Evolutionary conservation across 2,888 invertebrate genomes (phyloP), one percentile per base, ranked within the genome.

Genomic region (Microctonus brassicae): DNA sequence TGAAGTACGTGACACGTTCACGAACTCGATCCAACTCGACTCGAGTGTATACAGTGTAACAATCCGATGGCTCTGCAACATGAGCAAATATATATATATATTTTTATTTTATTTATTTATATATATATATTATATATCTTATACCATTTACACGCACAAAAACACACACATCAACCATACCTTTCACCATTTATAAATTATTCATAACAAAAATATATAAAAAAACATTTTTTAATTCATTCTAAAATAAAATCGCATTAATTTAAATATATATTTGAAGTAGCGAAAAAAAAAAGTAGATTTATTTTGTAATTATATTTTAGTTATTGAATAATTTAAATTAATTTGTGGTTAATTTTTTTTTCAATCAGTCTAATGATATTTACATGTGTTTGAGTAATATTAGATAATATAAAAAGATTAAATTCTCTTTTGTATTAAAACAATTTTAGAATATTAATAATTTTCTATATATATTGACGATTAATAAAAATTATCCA

Each of bases 1-100:
- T 10, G 29, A 63, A 63, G 63, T 63, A 63, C 63, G 63, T 63
- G 63, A 63, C 63, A 63, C n/a, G 63, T 29, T 13, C 47, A 47
- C 47, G 29, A 29, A 63, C 17, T 63, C 42, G 42, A 63, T 63
- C 29, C 26, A 9, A 63, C n/a, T 24, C 47, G n/a, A 63, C n/a
- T 24, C 47, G 47, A n/a, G n/a, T n/a, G n/a, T n/a, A n/a, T n/a
- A n/a, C n/a, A 47, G 7, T 20, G 20, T 47, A 63, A 63, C 42
- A 63, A 24, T 63, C 17, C 63, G 42, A 47, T 24, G 63, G n/a
- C 1, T 47, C 42, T 47, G 20, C n/a, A 63, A 47, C n/a, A 47
- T 13, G 13, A 24, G 26, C 42, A 36, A 39, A 26, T 17, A 17
- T n/a, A 47, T 47, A 17, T 47, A 4, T 7, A 17, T 3, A n/a